phyloP scores from a whole-genome alignment of 2,888 invertebrate genomes.

The Drosophila conformis region DNA sequence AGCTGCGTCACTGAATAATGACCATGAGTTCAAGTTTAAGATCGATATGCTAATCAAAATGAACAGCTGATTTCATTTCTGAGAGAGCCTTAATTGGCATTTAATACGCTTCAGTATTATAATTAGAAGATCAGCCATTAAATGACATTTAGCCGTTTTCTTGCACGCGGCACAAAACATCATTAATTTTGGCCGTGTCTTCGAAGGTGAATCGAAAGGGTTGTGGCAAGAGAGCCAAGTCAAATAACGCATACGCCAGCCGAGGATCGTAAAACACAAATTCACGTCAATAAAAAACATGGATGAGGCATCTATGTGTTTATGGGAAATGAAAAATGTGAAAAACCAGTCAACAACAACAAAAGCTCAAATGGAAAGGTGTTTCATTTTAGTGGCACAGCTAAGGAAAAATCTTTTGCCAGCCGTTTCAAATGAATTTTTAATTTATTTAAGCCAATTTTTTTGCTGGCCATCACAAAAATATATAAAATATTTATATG shows the following conservation, averaged over 20 bases:
- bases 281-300: conserved; percentile 52
- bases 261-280: conserved; percentile 17
- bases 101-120: conserved; percentile 16
- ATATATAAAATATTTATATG: conserved; percentile 29
- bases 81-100: conserved; percentile 3
- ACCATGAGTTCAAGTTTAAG: conserved; percentile 73
- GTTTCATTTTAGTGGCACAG: conserved; percentile 71
- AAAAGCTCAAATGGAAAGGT: conserved; percentile 56
- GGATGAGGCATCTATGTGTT: conserved; percentile 10
- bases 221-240: not conserved
- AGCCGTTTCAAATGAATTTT: conserved; percentile 61
- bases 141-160: conserved; percentile 53
- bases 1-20: conserved; percentile 14
- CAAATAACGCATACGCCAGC: conserved; percentile 1
- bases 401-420: conserved; percentile 48
- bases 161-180: conserved; percentile 65
- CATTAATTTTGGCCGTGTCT: conserved; percentile 23
- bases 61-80: not conserved
- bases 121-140: conserved; percentile 37
- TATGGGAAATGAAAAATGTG: conserved; percentile 26
- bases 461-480: conserved; percentile 26
- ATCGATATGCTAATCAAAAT: conserved; percentile 34
- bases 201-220: conserved; percentile 2
- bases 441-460: conserved; percentile 53
- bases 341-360: conserved; percentile 27